These are phyloP conservation scores for Potamilus streckersoni DNA, from an alignment of 1,140 invertebrate species.

Conservation along the genomic window DNA sequence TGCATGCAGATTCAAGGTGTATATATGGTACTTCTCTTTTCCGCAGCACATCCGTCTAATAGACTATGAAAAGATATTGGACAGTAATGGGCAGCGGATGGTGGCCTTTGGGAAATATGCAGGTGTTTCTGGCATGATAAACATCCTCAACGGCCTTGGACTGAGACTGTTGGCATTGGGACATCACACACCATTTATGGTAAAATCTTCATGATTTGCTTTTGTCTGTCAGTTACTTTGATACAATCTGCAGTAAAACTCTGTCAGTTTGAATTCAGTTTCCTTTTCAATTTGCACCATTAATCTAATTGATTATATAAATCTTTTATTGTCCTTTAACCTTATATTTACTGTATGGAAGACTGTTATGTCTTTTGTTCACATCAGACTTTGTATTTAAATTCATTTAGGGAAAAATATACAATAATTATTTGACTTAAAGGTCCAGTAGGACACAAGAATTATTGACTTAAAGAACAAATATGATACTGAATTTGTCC, in stretches of 20 bases:
- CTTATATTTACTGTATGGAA: too few relatives aligned
- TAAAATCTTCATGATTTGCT: slow-evolving; percentile 63
- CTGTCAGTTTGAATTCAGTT: neutral
- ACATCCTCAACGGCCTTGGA: slow-evolving; percentile 97
- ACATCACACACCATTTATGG: slow-evolving; percentile 99
- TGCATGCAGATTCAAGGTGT: too few relatives aligned
- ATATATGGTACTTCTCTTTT: neutral
- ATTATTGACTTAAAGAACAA: too few relatives aligned
- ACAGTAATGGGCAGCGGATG: slow-evolving; percentile 87
- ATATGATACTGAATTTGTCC: too few relatives aligned
- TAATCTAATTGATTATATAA: too few relatives aligned
- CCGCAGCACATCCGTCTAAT: slow-evolving; percentile 91
- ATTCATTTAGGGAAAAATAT: too few relatives aligned
- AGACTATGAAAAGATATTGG: slow-evolving; percentile 97
- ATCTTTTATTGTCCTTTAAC: too few relatives aligned
- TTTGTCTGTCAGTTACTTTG: neutral
- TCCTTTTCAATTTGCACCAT: too few relatives aligned
- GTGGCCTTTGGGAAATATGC: slow-evolving; percentile 99
- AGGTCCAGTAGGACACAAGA: too few relatives aligned
- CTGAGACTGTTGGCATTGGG: slow-evolving; percentile 93
- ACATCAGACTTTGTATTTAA: too few relatives aligned
- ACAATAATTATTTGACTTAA: too few relatives aligned
- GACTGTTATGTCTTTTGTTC: too few relatives aligned
- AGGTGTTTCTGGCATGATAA: slow-evolving; percentile 98
- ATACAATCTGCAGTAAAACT: neutral